Base-by-base conservation (phyloP, 2,113 vertebrate genomes). In the Progne subis region DNA sequence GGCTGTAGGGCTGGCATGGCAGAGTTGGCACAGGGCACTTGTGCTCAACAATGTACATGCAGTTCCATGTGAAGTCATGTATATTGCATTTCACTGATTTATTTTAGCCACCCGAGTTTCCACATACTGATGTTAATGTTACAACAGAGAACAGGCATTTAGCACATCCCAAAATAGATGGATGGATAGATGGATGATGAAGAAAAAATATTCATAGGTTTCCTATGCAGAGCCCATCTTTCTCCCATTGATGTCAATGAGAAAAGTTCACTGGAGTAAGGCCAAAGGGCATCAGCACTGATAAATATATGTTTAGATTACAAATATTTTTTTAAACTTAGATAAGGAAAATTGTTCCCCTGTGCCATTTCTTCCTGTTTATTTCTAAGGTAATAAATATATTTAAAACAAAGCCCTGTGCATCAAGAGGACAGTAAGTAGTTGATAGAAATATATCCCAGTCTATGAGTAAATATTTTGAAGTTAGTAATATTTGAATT, bases 41-140 rank as follows among this genome's bases (percentile, higher is more conserved):
- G 86, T 76, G 64, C 52, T 56, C 71, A 61, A 77, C 90, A 95
- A 96, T 86, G 96, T 94, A 94, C 95, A 75, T 9, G 4, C 92
- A 97, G 95, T 96, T 92, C 96, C 64, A 82, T 77, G 91, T 75
- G 86, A 82, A 97, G 95, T 86, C 95, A 92, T 90, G 72, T 81
- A 96, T 95, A 97, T 96, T 97, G 79, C 94, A 94, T 97, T 97
- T 95, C 97, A 97, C 67, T 24, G 93, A 97, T 97, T 97, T 96
- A 96, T 97, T 97, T 97, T 97, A 97, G 96, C 96, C 92, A 88
- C 82, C 72, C 80, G 18, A 95, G 88, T 96, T 97, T 97, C 96
- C 95, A 97, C 96, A 94, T 91, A 89, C 90, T 95, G 88, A 90
- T 95, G 78, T 96, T 97, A 96, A 94, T 90, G 95, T 97, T 97